Evolutionary conservation across 2,797 vertebrate genomes (phyloP).

Genomic region (Sus cebifrons): DNA sequence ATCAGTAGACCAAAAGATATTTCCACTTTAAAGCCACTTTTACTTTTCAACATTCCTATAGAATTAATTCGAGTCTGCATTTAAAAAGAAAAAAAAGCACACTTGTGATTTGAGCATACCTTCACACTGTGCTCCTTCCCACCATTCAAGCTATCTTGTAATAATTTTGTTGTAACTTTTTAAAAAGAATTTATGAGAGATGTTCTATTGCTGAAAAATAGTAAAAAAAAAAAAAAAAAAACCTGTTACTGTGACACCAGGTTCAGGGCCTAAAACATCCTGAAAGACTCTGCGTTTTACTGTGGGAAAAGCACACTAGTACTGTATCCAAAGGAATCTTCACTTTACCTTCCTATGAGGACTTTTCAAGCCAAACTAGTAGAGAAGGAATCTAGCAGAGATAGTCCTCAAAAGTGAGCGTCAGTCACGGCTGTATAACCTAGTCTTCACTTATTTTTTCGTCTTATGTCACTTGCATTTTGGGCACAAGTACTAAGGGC

Average conservation of each 20-base stretch:
- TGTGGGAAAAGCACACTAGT: background rate
- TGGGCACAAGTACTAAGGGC: background rate
- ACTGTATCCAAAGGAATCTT: background rate
- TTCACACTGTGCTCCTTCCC: background rate
- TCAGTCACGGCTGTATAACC: background rate
- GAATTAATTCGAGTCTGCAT: background rate
- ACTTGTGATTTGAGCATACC: background rate
- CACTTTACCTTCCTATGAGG: background rate
- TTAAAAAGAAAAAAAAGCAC: background rate
- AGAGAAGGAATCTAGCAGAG: background rate
- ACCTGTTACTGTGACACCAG: background rate
- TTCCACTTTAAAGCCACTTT: slow-evolving; percentile 27
- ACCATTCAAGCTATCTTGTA: background rate
- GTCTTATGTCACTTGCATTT: background rate
- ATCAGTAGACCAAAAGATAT: background rate
- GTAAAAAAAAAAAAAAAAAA: background rate
- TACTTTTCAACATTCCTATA: background rate
- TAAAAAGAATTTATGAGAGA: background rate
- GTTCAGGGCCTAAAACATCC: background rate
- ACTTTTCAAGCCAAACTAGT: background rate
- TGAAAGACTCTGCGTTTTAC: background rate
- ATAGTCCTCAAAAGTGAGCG: background rate
- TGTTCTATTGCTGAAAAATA: slow-evolving; percentile 24
- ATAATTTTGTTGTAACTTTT: slow-evolving; percentile 16
- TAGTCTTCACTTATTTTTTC: background rate